These are phyloP conservation scores for Enteromius fasciolatus DNA, from an alignment of 2,797 vertebrate genomes.

Conservation along the genomic window DNA sequence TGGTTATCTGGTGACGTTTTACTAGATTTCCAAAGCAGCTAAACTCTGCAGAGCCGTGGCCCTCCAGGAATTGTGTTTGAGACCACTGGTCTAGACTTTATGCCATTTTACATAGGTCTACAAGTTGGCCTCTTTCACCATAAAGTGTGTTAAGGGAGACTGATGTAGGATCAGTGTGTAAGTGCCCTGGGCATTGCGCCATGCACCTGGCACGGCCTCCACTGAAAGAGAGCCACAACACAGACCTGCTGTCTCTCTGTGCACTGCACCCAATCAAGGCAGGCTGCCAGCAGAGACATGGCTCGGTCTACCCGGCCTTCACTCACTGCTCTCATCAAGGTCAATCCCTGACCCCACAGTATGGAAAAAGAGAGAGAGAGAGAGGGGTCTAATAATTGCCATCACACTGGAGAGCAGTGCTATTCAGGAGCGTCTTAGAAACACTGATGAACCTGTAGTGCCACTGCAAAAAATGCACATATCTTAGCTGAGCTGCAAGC, in stretches of 20 bases:
- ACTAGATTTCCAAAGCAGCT: not conserved
- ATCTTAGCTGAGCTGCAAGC: not conserved
- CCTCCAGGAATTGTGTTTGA: too few relatives aligned
- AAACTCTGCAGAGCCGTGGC: too few relatives aligned
- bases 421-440: not conserved
- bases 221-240: conserved; percentile 67
- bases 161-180: conserved; percentile 64
- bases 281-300: conserved; percentile 71
- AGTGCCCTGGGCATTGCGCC: conserved; percentile 70
- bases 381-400: conserved; percentile 34
- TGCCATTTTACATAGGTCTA: conserved; percentile 12
- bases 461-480: not conserved
- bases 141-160: conserved; percentile 66
- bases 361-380: conserved; percentile 7
- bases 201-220: conserved; percentile 73
- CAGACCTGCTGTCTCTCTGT: conserved; percentile 68
- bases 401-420: not conserved
- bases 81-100: conserved; percentile 1
- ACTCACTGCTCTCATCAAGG: conserved; percentile 76
- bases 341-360: conserved; percentile 68
- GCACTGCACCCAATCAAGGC: conserved; percentile 63
- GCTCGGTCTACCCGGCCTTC: conserved; percentile 64
- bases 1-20: not conserved
- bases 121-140: conserved; percentile 35
- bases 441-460: not conserved